These are phyloP conservation scores for Microcebus griseorufus DNA, from an alignment of 2,113 vertebrate genomes.

Conservation along the genomic window DNA sequence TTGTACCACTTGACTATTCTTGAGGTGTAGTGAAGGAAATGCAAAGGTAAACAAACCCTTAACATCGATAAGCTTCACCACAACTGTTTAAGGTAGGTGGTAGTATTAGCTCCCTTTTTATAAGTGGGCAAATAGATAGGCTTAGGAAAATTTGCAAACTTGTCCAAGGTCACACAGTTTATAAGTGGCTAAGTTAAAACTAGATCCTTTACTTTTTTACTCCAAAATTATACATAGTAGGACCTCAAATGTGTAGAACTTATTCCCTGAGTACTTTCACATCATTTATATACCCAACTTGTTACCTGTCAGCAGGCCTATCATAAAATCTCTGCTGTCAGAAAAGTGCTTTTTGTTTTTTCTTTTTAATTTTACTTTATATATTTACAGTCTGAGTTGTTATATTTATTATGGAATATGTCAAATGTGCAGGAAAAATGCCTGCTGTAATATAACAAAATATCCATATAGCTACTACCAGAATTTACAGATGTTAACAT, in stretches of 20 bases:
- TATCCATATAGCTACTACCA: neutral
- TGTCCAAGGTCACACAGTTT: neutral
- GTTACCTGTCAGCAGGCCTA: neutral
- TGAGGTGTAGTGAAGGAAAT: neutral
- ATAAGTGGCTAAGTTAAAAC: neutral
- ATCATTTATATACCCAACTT: neutral
- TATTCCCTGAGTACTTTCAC: neutral
- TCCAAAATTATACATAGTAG: neutral
- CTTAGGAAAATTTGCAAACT: conserved; percentile 38
- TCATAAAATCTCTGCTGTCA: neutral
- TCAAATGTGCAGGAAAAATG: neutral
- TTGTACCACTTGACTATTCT: neutral
- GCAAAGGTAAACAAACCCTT: neutral
- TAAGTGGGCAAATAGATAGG: neutral
- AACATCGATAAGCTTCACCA: neutral
- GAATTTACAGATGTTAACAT: conserved; percentile 26
- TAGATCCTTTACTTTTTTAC: neutral
- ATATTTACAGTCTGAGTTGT: neutral
- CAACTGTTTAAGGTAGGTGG: neutral
- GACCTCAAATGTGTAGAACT: neutral
- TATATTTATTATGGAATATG: conserved; percentile 19
- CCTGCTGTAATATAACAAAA: neutral
- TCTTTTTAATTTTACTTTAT: conserved; percentile 31
- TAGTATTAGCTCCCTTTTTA: neutral
- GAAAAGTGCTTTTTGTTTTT: conserved; percentile 1